Conservation (phyloP, 2,113 vertebrate genomes). For the Nettapus auritus region DNA sequence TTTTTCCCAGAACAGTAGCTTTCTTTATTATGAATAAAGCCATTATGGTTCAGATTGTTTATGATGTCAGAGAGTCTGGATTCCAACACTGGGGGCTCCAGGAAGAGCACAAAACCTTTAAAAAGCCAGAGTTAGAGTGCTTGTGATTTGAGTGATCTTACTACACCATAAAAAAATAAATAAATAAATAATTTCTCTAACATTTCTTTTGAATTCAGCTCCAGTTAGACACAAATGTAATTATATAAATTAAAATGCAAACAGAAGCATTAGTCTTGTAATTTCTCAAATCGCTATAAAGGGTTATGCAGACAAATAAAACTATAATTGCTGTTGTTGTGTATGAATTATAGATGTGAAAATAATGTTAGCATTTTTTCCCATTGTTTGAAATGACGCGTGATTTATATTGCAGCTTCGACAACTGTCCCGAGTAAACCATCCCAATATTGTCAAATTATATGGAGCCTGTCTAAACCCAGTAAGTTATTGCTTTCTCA, state of each 20-base stretch:
- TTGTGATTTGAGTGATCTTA: not conserved
- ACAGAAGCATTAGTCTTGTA: not conserved
- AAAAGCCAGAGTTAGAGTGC: not conserved
- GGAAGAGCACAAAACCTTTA: not conserved
- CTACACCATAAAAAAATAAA: not conserved
- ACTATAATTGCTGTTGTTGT: not conserved
- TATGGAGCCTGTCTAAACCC: constrained; percentile 96
- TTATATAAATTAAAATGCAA: not conserved
- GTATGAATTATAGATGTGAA: not conserved
- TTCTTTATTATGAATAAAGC: not conserved
- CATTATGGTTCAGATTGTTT: not conserved
- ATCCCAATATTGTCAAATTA: constrained; percentile 98
- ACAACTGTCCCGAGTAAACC: constrained; percentile 96
- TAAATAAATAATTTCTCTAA: not conserved
- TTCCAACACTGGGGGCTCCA: not conserved
- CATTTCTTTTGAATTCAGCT: not conserved
- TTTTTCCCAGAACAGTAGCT: not conserved
- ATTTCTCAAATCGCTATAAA: not conserved
- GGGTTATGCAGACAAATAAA: not conserved
- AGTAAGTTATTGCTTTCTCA: constrained; percentile 80
- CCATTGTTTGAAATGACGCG: not conserved
- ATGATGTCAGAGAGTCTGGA: not conserved
- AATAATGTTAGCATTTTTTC: not conserved
- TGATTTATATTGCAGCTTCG: constrained; percentile 86
- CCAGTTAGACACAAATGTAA: not conserved